Conservation (phyloP, 2,113 vertebrate genomes). For the Cyanoderma ruficeps region DNA sequence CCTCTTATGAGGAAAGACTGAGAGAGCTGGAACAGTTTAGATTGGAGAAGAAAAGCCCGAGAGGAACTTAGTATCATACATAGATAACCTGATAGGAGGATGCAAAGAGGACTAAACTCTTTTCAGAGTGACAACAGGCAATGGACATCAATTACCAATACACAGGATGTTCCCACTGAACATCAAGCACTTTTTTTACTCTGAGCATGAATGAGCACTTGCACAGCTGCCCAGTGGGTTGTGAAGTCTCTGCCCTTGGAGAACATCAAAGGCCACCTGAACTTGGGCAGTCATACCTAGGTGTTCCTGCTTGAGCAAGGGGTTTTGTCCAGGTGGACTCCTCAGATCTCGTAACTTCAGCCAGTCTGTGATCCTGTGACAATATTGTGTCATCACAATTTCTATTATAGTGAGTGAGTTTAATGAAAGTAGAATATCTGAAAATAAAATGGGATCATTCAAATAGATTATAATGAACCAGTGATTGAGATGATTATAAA, state of each 20-base stretch:
- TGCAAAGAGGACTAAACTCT: neutral
- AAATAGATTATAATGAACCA: neutral
- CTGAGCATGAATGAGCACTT: accelerated
- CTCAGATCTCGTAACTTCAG: neutral
- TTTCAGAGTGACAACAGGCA: neutral
- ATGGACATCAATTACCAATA: neutral
- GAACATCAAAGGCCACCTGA: neutral
- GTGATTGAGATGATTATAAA: neutral
- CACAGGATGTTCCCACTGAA: neutral
- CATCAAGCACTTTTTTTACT: neutral
- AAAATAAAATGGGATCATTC: neutral
- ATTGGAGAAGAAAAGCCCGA: neutral
- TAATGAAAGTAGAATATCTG: neutral
- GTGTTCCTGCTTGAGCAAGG: neutral
- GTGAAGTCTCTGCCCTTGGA: neutral
- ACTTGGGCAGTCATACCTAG: accelerated
- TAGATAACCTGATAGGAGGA: neutral
- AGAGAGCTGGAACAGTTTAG: neutral
- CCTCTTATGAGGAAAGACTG: neutral
- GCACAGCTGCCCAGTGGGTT: neutral
- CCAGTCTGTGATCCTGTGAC: neutral
- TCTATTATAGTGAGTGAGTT: neutral
- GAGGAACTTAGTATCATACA: neutral
- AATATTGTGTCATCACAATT: neutral
- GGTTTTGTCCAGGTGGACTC: neutral